A percentile compares a stretch with the other conserved stretches of the same genome.
Conservation (phyloP, 2,113 vertebrate species). For the Uria aalge region DNA sequence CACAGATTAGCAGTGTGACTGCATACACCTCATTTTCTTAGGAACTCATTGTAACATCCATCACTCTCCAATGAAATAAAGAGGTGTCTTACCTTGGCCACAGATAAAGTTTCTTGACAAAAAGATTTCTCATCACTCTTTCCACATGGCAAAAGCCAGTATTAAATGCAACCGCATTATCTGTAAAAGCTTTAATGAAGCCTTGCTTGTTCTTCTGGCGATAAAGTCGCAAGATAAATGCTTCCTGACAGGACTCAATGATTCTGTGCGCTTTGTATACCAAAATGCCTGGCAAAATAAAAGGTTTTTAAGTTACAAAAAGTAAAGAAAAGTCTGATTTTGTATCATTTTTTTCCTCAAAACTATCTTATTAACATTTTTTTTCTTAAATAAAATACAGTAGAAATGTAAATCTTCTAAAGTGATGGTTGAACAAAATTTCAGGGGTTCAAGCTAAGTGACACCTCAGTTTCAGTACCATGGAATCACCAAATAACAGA, state of each 20-base stretch:
- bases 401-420: not conserved
- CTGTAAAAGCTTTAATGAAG: slow-evolving; percentile 98
- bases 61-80: not conserved
- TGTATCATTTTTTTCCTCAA: not conserved
- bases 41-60: not conserved
- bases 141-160: slow-evolving; percentile 96
- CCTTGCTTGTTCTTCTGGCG: slow-evolving; percentile 97
- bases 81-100: slow-evolving; percentile 87
- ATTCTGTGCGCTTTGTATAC: slow-evolving; percentile 74
- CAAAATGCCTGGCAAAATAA: slow-evolving; percentile 73
- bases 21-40: not conserved
- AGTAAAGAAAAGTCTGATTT: not conserved
- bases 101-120: slow-evolving; percentile 93
- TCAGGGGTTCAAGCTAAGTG: not conserved
- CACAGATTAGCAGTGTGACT: not conserved
- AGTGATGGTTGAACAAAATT: not conserved
- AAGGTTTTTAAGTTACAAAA: not conserved
- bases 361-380: not conserved
- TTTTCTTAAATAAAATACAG: not conserved
- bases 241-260: slow-evolving; percentile 96
- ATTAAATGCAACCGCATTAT: slow-evolving; percentile 91
- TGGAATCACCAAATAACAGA: not conserved
- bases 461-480: not conserved
- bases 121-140: slow-evolving; percentile 96
- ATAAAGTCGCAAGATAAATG: slow-evolving; percentile 94